These are phyloP conservation scores for Hydrophis major DNA, from an alignment of 2,797 vertebrate species.

Conservation along the genomic window DNA sequence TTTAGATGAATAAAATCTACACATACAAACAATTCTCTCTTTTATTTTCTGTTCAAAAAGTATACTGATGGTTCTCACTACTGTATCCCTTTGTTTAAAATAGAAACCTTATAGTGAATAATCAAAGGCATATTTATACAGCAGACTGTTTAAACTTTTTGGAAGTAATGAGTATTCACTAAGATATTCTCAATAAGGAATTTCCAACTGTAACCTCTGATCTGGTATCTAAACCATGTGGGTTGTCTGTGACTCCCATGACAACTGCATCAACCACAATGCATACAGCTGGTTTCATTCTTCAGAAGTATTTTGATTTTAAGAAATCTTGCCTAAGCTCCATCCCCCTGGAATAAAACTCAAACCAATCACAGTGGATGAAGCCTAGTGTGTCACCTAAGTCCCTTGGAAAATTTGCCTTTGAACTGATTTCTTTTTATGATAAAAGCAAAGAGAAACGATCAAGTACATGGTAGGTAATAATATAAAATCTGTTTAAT, in stretches of 20 bases:
- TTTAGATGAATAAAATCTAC: not conserved
- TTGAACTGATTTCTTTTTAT: not conserved
- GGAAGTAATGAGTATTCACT: not conserved
- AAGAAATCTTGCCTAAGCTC: not conserved
- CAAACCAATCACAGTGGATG: not conserved
- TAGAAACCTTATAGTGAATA: constrained; percentile 2
- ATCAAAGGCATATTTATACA: not conserved
- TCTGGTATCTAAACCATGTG: not conserved
- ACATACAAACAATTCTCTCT: not conserved
- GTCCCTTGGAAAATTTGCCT: not conserved
- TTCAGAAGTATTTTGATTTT: constrained; percentile 19
- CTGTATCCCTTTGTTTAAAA: constrained; percentile 1
- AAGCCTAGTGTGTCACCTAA: not conserved
- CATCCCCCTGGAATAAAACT: not conserved
- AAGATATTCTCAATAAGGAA: not conserved
- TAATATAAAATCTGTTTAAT: not conserved
- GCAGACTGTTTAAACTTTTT: not conserved
- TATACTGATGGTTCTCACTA: not conserved
- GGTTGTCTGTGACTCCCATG: constrained; percentile 7
- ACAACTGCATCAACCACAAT: not conserved
- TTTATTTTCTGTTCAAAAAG: not conserved
- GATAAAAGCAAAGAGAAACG: not conserved
- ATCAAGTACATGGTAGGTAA: not conserved
- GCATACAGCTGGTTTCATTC: not conserved
- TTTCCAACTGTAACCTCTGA: constrained; percentile 17